Evolutionary conservation across 2,113 vertebrate species (phyloP).

Genomic region (Erinaceus europaeus): DNA sequence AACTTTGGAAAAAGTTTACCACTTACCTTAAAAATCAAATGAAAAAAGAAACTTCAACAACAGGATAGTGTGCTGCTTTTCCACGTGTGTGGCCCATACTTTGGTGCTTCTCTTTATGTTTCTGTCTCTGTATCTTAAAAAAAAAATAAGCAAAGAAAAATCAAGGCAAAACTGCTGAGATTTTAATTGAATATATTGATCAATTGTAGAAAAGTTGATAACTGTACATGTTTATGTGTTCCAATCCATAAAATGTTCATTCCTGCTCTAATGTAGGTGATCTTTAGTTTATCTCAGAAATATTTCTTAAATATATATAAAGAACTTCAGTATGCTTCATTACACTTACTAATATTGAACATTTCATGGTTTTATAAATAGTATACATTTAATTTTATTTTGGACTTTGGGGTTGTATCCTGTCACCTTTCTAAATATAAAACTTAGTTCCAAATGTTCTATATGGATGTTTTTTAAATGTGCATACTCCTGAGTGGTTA

Average conservation of each 20-base stretch:
- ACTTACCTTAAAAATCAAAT: no score
- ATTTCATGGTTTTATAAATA: conserved; percentile 39
- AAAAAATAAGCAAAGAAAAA: background rate
- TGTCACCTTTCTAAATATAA: background rate
- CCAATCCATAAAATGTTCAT: background rate
- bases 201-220: background rate
- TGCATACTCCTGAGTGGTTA: background rate
- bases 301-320: background rate
- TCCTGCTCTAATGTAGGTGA: background rate
- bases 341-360: conserved; percentile 7
- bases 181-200: conserved; percentile 16
- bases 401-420: background rate
- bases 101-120: no score
- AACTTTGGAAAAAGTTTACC: no score
- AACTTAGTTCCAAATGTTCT: conserved; percentile 15
- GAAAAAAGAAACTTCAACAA: no score
- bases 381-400: background rate
- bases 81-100: no score
- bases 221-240: conserved; percentile 4
- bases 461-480: conserved; percentile 10
- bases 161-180: background rate
- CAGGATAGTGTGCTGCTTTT: no score
- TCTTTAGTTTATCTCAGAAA: background rate
- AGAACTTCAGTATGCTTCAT: conserved; percentile 28
- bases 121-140: no score